These are phyloP conservation scores for Alfaro cultratus DNA, from an alignment of 2,797 vertebrate species.

Conservation along the genomic window DNA sequence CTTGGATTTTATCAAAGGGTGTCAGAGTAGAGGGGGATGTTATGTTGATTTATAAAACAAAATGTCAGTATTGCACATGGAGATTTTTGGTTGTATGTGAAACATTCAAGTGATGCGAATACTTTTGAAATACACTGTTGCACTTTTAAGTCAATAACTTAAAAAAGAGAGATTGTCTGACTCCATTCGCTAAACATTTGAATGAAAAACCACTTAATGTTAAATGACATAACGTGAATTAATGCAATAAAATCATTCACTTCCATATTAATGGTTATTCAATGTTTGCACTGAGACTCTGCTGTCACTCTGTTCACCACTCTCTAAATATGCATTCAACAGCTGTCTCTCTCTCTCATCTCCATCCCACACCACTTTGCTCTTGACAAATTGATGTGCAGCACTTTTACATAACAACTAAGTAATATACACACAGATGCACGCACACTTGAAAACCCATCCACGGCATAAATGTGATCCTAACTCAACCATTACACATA, in stretches of 20 bases:
- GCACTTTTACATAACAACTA: constrained; percentile 75
- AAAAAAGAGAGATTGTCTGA: constrained; percentile 3
- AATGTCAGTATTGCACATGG: not conserved
- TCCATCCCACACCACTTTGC: constrained; percentile 76
- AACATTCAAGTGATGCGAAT: not conserved
- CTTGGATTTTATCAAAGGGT: not conserved
- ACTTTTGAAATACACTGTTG: not conserved
- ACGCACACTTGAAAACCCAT: constrained; percentile 52
- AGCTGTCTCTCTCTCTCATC: constrained; percentile 78
- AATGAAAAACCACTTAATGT: constrained; percentile 1
- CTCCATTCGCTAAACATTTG: constrained; percentile 21
- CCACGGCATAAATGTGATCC: constrained; percentile 54
- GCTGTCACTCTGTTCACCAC: constrained; percentile 51
- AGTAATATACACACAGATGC: constrained; percentile 35
- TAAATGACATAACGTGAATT: constrained; percentile 17
- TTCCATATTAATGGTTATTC: constrained; percentile 32
- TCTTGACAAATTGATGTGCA: constrained; percentile 76
- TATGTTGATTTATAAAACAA: not conserved
- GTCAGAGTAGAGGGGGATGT: not conserved
- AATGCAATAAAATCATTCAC: constrained; percentile 16
- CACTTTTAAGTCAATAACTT: constrained; percentile 24
- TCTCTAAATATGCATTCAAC: constrained; percentile 76
- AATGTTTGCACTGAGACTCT: constrained; percentile 39
- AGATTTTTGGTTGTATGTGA: not conserved
- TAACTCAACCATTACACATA: constrained; percentile 37